These are phyloP conservation scores for Diaphora mendica DNA, from an alignment of 2,888 invertebrate genomes.

Conservation along the genomic window DNA sequence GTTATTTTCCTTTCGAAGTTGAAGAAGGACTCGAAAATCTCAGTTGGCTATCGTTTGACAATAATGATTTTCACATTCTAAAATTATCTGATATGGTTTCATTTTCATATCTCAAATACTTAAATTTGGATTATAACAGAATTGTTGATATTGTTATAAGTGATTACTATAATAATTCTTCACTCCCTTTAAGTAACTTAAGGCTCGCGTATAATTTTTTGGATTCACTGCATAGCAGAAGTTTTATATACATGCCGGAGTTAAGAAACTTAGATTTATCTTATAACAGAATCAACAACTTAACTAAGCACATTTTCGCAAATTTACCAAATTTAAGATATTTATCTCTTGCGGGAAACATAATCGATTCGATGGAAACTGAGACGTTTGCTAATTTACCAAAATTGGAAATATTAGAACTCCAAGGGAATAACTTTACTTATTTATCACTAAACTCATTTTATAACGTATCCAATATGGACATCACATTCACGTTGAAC, in stretches of 20 bases:
- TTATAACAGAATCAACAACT: constrained; percentile 90
- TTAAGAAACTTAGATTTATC: constrained; percentile 92
- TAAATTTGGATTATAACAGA: constrained; percentile 95
- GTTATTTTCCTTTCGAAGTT: constrained; percentile 91
- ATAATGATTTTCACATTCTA: constrained; percentile 93
- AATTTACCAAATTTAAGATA: constrained; percentile 92
- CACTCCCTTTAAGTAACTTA: constrained; percentile 91
- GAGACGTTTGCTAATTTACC: constrained; percentile 92
- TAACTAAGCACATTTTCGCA: constrained; percentile 91
- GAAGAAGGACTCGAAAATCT: constrained; percentile 91
- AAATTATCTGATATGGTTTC: constrained; percentile 90
- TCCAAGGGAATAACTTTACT: constrained; percentile 92
- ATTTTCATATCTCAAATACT: constrained; percentile 90
- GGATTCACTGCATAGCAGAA: constrained; percentile 88
- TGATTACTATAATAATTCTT: constrained; percentile 89
- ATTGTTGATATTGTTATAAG: constrained; percentile 90
- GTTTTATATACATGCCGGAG: constrained; percentile 90
- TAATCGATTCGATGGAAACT: constrained; percentile 90
- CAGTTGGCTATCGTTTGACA: constrained; percentile 94
- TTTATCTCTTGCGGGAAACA: constrained; percentile 94
- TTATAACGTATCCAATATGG: constrained; percentile 88
- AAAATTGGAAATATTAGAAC: constrained; percentile 91
- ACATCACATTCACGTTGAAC: constrained; percentile 90
- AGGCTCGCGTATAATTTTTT: constrained; percentile 94
- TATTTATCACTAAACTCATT: constrained; percentile 89